Evolutionary conservation across 1,140 invertebrate genomes (phyloP).

Genomic region (Drosophila rufa): DNA sequence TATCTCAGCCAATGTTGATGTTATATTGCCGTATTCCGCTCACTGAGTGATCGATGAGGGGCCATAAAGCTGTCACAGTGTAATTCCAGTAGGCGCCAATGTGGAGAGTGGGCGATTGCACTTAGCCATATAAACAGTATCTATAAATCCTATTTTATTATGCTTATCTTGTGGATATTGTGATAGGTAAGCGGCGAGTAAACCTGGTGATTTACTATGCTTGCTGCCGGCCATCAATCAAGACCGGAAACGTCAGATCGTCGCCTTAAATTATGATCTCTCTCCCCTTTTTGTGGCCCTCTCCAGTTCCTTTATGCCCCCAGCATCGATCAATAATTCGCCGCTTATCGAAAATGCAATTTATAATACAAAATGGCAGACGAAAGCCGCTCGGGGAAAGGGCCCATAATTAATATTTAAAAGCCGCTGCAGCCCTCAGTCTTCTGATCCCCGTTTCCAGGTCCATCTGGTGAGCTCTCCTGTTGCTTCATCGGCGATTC

Average conservation of each 20-base stretch:
- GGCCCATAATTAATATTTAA: conserved; percentile 81
- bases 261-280: conserved; percentile 50
- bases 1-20: conserved; percentile 48
- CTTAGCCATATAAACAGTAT: conserved; percentile 12
- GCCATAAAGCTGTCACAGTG: conserved; percentile 67
- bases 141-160: conserved; percentile 34
- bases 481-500: conserved; percentile 77
- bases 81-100: conserved; percentile 76
- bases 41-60: conserved; percentile 58
- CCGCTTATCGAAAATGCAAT: conserved; percentile 75
- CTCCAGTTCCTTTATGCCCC: neutral
- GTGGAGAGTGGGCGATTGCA: conserved; percentile 18
- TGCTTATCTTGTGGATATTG: conserved; percentile 52
- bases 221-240: conserved; percentile 53
- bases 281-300: conserved; percentile 2
- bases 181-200: conserved; percentile 46
- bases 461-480: conserved; percentile 27
- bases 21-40: conserved; percentile 45
- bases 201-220: conserved; percentile 43
- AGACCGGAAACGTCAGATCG: conserved; percentile 65
- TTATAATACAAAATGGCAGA: conserved; percentile 83
- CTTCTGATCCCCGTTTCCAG: conserved; percentile 19
- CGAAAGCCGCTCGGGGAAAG: conserved; percentile 58
- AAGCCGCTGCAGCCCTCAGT: conserved; percentile 35
- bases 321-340: conserved; percentile 64